Conservation (phyloP, 2,888 invertebrate species). For the Idaea biselata region DNA sequence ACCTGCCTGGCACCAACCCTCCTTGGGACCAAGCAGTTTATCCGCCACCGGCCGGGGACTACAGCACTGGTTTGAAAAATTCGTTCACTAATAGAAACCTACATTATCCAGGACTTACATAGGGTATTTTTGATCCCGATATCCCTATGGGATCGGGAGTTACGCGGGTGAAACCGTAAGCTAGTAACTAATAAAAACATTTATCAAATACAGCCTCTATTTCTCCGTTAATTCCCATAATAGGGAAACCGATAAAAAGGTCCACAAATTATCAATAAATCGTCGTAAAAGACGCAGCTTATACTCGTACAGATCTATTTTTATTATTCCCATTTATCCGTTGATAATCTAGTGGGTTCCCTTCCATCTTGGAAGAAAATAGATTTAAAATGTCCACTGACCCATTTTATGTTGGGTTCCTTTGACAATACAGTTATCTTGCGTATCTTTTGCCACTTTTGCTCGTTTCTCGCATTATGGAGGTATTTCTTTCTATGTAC, state of each 20-base stretch:
- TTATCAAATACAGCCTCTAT: neutral
- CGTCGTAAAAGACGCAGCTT: neutral
- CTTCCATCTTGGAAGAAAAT: slow-evolving; percentile 39
- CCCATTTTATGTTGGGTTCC: slow-evolving; percentile 35
- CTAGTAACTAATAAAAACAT: neutral
- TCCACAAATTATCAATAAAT: slow-evolving; percentile 1
- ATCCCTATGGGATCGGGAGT: no score
- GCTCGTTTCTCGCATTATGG: slow-evolving; percentile 7
- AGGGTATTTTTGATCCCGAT: no score
- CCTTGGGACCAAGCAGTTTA: no score
- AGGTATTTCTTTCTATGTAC: neutral
- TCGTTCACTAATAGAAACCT: no score
- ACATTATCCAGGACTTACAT: no score
- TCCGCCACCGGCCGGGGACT: no score
- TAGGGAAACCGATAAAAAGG: neutral
- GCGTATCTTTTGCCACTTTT: slow-evolving; percentile 18
- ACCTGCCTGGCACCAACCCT: no score
- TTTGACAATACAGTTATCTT: slow-evolving; percentile 37
- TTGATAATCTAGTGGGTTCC: slow-evolving; percentile 33
- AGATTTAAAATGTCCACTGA: slow-evolving; percentile 37
- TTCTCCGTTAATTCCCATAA: neutral
- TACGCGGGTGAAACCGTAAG: no score
- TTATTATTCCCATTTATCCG: slow-evolving; percentile 25
- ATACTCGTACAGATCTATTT: slow-evolving; percentile 6
- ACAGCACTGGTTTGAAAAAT: no score